Conservation (phyloP, 2,797 vertebrate genomes). For the Pangasius djambal region DNA sequence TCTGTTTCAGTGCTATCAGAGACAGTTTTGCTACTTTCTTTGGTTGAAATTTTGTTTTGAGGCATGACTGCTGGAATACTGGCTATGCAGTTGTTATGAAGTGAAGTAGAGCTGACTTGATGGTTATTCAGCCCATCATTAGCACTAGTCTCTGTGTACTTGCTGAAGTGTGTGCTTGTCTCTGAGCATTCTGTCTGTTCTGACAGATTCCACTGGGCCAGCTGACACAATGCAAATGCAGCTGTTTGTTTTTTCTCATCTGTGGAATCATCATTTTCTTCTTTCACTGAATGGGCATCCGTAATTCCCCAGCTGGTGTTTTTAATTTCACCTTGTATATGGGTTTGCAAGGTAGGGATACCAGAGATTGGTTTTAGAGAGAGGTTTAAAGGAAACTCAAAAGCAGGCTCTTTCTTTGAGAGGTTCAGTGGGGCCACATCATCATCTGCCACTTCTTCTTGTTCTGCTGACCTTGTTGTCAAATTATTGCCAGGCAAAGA, state of each 20-base stretch:
- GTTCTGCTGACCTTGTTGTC: constrained; percentile 54
- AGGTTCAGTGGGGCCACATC: constrained; percentile 85
- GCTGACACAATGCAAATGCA: constrained; percentile 91
- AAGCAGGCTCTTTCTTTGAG: constrained; percentile 78
- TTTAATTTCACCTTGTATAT: constrained; percentile 36
- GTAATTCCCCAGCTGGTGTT: background rate
- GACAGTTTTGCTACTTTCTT: background rate
- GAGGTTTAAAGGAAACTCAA: constrained; percentile 88
- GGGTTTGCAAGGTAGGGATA: background rate
- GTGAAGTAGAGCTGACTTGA: background rate
- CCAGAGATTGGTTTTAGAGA: constrained; percentile 79
- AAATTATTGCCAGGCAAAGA: background rate
- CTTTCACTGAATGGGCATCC: background rate
- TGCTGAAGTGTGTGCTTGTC: background rate
- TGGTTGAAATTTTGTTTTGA: background rate
- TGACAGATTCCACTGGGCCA: constrained; percentile 67
- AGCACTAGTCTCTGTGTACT: background rate
- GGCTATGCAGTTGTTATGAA: background rate
- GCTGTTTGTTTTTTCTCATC: constrained; percentile 88
- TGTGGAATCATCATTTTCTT: constrained; percentile 71
- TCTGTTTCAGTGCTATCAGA: background rate
- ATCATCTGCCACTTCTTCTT: constrained; percentile 41
- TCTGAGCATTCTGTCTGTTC: constrained; percentile 17
- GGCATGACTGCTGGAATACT: background rate
- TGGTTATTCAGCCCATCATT: background rate